phyloP scores from a whole-genome alignment of 2,888 invertebrate genomes.

The Cyrtodaria siliqua region DNA sequence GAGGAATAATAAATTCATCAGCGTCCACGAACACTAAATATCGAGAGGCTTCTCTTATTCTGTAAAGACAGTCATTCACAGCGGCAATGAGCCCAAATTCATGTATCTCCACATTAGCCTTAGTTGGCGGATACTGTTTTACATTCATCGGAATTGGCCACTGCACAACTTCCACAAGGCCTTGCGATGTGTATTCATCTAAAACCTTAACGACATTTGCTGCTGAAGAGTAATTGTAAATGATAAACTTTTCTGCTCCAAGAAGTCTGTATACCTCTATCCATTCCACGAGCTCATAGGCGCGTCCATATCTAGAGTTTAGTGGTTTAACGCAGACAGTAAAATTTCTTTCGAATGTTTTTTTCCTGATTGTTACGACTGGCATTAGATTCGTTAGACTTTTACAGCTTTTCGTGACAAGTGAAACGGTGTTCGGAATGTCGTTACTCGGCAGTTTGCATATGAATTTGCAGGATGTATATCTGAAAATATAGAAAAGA shows the following conservation, averaged over 20 bases:
- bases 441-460: no score
- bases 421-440: not conserved
- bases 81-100: conserved; percentile 83
- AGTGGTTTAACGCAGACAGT: conserved; percentile 15
- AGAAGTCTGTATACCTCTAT: conserved; percentile 81
- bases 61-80: conserved; percentile 83
- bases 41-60: conserved; percentile 69
- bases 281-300: conserved; percentile 81
- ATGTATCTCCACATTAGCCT: conserved; percentile 71
- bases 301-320: conserved; percentile 34
- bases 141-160: conserved; percentile 79
- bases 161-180: conserved; percentile 73
- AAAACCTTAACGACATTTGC: conserved; percentile 73
- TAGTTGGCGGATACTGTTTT: conserved; percentile 52
- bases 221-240: conserved; percentile 79
- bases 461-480: no score
- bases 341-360: not conserved
- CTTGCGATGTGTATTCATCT: conserved; percentile 68
- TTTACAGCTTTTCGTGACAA: no score
- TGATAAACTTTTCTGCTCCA: conserved; percentile 79
- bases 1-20: conserved; percentile 84
- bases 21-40: conserved; percentile 81
- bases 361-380: not conserved
- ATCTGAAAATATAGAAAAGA: no score
- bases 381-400: not conserved